A percentile compares a stretch with the other conserved stretches of the same genome.
Evolutionary conservation across 2,797 vertebrate genomes (phyloP).

Genomic region (Orestias chungarensis): DNA sequence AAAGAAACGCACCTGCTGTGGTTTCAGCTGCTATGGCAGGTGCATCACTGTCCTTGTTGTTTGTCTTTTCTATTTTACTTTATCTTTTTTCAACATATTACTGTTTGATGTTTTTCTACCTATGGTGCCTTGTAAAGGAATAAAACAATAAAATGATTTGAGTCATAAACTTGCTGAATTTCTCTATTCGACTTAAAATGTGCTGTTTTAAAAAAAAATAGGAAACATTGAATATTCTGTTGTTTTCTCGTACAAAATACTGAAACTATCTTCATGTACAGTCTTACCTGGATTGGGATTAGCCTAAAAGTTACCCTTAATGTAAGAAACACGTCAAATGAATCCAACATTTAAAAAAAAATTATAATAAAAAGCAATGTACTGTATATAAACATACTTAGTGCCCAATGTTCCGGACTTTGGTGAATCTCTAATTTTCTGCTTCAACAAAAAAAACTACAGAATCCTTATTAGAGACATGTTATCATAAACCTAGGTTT

Average conservation of each 20-base stretch:
- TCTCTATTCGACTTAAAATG: background rate
- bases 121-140: conserved; percentile 7
- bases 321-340: background rate
- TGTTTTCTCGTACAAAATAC: background rate
- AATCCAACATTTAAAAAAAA: background rate
- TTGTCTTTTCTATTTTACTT: conserved; percentile 8
- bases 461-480: background rate
- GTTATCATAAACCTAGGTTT: background rate
- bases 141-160: conserved; percentile 32
- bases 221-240: background rate
- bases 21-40: conserved; percentile 5
- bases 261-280: background rate
- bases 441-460: too few species aligned
- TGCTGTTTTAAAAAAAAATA: background rate
- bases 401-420: background rate
- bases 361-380: too few species aligned
- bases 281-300: background rate
- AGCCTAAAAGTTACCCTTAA: background rate
- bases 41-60: conserved; percentile 2
- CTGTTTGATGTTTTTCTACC: conserved; percentile 9
- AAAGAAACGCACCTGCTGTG: conserved; percentile 2
- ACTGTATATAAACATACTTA: background rate
- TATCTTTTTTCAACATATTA: conserved; percentile 3
- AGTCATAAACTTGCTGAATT: background rate
- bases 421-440: too few species aligned